These are phyloP conservation scores for Planiliza haematocheilus DNA, from an alignment of 2,113 vertebrate species.

Conservation along the genomic window DNA sequence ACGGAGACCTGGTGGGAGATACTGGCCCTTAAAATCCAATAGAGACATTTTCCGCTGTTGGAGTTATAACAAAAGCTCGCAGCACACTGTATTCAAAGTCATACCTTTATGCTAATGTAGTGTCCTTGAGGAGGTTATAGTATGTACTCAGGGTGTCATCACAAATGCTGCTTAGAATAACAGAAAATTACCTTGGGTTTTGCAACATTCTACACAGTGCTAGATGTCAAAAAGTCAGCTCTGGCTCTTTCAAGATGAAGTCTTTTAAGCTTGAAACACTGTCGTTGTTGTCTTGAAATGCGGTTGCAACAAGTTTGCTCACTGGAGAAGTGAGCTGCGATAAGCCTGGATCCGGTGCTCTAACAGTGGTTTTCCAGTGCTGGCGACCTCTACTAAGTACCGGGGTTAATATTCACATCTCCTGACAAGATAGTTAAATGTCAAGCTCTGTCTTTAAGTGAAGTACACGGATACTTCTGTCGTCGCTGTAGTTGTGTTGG, in stretches of 20 bases:
- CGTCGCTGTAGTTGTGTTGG: no score
- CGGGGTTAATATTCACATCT: no score
- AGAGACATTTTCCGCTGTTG: conserved; percentile 36
- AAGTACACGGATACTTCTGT: no score
- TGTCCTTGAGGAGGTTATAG: conserved; percentile 35
- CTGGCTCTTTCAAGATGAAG: conserved; percentile 64
- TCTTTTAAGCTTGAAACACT: conserved; percentile 57
- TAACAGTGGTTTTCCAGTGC: no score
- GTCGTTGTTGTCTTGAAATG: conserved; percentile 28
- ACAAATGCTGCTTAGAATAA: conserved; percentile 62
- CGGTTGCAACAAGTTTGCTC: conserved; percentile 44
- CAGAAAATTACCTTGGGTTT: conserved; percentile 48
- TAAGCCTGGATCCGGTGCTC: background rate
- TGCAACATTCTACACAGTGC: conserved; percentile 40
- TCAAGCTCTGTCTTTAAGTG: no score
- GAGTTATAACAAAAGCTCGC: conserved; percentile 29
- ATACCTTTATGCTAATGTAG: conserved; percentile 35
- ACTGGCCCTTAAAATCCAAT: conserved; percentile 54
- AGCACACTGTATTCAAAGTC: conserved; percentile 14
- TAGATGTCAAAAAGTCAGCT: conserved; percentile 52
- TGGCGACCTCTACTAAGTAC: background rate
- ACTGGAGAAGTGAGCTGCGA: background rate
- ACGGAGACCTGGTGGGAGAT: conserved; percentile 52
- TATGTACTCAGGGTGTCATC: conserved; percentile 55
- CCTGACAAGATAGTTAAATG: no score